phyloP scores from a whole-genome alignment of 2,113 vertebrate genomes.

The Acrocephalus kingi region DNA sequence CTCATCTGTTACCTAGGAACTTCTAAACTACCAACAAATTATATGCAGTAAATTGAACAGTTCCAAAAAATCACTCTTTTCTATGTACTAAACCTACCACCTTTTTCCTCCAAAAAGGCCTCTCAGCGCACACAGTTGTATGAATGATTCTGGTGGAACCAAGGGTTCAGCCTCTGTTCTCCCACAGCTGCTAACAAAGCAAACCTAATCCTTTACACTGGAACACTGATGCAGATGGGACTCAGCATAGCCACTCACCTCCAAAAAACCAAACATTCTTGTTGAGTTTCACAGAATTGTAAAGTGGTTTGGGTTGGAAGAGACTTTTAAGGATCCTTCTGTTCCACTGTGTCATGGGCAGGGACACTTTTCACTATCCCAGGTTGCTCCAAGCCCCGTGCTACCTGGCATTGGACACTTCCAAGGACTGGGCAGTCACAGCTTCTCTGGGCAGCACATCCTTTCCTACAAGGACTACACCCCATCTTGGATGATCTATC shows the following conservation, averaged over 20 bases:
- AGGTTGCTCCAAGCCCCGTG: rapidly evolving
- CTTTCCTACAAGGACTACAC: background rate
- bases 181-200: background rate
- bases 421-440: background rate
- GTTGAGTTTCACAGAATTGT: rapidly evolving
- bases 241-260: background rate
- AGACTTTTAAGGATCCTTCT: background rate
- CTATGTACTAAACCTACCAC: background rate
- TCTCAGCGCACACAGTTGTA: background rate
- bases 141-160: background rate
- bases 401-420: background rate
- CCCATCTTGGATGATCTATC: background rate
- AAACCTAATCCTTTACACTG: background rate
- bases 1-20: background rate
- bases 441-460: background rate
- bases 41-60: background rate
- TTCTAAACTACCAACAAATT: background rate
- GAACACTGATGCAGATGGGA: rapidly evolving
- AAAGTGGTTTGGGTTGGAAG: background rate
- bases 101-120: background rate
- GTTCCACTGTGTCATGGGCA: rapidly evolving
- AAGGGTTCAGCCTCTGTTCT: background rate
- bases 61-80: background rate
- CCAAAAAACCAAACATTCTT: background rate
- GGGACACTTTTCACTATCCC: background rate